Base-by-base conservation (phyloP, 2,888 invertebrate species). In the Noctua pronuba region DNA sequence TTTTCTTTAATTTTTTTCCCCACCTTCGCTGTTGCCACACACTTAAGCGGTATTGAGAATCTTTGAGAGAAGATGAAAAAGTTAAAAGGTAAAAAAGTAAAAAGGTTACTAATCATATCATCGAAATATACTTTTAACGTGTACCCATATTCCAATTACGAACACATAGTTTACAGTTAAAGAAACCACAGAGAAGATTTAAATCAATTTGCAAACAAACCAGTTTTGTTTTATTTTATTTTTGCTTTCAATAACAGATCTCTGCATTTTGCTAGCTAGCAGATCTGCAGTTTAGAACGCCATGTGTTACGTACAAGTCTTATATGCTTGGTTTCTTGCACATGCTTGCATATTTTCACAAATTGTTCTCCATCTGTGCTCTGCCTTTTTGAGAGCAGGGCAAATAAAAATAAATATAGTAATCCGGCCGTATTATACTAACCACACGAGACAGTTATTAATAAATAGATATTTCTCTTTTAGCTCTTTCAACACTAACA, bases 301-400 rank as follows among this genome's bases (percentile, higher is more conserved):
- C 79, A 62, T 49, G 24, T 82, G 81, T 73, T 80, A 46, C 64
- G 64, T 18, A 41, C 81, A 58, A n/a, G 31, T 8, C 55, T 41
- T 35, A 31, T 31, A 13, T 8, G 65, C 49, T 80, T 8, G 55
- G n/a, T 65, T 73, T 73, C 55, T 65, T 65, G 46, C 35, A n/a
- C 16, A 58, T 46, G n/a, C 65, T 35, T 80, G 58, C n/a, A 49
- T 58, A 21, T 58, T 46, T 68, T 41, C 28, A 60, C 49, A 18
- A 31, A 31, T 60, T 60, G 18, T 18, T 58, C 0, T 60, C 1
- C 18, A 18, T 28, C 55, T 28, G 28, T 31, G 16, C n/a, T 41
- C 3, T 41, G n/a, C 16, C 6, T n/a, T 7, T 65, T n/a, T 6
- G 1, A 38, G n/a, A 64, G 1, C 24, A 64, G 10, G 10, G 49